Percentiles rank a stretch among this genome's conserved stretches.
Evolutionary conservation across 2,888 invertebrate genomes (phyloP).

Genomic region (Ophion obscuratus): DNA sequence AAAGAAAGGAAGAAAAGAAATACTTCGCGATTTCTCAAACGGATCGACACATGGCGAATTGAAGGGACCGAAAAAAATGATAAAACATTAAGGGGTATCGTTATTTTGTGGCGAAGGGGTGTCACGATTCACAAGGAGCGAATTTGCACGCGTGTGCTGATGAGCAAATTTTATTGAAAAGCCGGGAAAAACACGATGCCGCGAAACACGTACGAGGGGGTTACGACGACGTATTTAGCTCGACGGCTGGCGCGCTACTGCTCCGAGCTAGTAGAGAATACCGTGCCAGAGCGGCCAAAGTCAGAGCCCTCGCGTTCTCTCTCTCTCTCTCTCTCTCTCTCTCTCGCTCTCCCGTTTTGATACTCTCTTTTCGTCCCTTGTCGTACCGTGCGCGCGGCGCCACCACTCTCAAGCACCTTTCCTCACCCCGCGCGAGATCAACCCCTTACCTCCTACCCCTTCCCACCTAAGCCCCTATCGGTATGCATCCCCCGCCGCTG

Average conservation of each 20-base stretch:
- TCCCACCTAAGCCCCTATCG: background rate
- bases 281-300: constrained; percentile 55
- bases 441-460: background rate
- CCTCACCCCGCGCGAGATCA: background rate
- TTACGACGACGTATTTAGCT: constrained; percentile 67
- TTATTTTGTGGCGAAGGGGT: background rate
- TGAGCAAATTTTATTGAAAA: background rate
- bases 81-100: background rate
- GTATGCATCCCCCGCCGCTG: background rate
- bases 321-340: background rate
- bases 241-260: constrained; percentile 76
- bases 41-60: background rate
- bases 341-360: background rate
- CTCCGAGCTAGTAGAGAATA: constrained; percentile 46
- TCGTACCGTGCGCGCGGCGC: constrained; percentile 11
- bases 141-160: background rate
- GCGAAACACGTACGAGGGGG: background rate
- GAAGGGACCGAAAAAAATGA: background rate
- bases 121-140: constrained; percentile 43
- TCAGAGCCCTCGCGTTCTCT: constrained; percentile 36
- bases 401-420: constrained; percentile 1
- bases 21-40: background rate
- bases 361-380: background rate
- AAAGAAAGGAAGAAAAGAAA: constrained; percentile 14
- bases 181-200: constrained; percentile 16